phyloP scores from a whole-genome alignment of 2,888 invertebrate species.

The Aspidiotus destructor region DNA sequence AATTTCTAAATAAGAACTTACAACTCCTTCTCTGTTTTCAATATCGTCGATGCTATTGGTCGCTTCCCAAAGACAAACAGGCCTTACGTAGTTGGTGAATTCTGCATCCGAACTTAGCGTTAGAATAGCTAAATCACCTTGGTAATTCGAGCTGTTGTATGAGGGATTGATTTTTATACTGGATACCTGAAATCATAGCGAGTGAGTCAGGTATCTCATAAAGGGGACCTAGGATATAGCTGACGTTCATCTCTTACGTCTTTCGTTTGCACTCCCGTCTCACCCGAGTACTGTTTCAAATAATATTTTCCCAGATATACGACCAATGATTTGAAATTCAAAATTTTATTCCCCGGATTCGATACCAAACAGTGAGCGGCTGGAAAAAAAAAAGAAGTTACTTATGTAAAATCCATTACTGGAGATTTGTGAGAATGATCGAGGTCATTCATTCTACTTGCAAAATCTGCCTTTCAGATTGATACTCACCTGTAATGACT shows the following conservation, averaged over 20 bases:
- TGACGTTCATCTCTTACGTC: slow-evolving; percentile 35
- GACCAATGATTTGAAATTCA: slow-evolving; percentile 40
- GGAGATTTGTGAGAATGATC: too few species aligned
- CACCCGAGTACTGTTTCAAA: slow-evolving; percentile 41
- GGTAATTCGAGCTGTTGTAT: slow-evolving; percentile 49
- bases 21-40: slow-evolving; percentile 47
- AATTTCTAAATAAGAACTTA: slow-evolving; percentile 39
- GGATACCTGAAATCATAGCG: slow-evolving; percentile 41
- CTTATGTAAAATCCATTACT: too few species aligned
- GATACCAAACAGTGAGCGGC: slow-evolving; percentile 56
- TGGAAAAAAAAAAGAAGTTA: slow-evolving; percentile 22
- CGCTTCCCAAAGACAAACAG: slow-evolving; percentile 52
- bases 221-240: background rate
- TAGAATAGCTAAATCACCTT: slow-evolving; percentile 50
- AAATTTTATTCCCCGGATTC: slow-evolving; percentile 37
- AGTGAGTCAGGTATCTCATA: background rate
- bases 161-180: slow-evolving; percentile 48
- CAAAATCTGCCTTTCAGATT: background rate
- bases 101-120: slow-evolving; percentile 46
- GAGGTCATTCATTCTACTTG: too few species aligned
- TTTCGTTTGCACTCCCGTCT: slow-evolving; percentile 39
- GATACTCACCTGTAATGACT: slow-evolving; percentile 46
- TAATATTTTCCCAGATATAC: slow-evolving; percentile 42
- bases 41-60: slow-evolving; percentile 42
- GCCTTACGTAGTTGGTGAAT: slow-evolving; percentile 49